Evolutionary conservation across 2,888 invertebrate genomes (phyloP).

Genomic region (Platycheirus rosarum): DNA sequence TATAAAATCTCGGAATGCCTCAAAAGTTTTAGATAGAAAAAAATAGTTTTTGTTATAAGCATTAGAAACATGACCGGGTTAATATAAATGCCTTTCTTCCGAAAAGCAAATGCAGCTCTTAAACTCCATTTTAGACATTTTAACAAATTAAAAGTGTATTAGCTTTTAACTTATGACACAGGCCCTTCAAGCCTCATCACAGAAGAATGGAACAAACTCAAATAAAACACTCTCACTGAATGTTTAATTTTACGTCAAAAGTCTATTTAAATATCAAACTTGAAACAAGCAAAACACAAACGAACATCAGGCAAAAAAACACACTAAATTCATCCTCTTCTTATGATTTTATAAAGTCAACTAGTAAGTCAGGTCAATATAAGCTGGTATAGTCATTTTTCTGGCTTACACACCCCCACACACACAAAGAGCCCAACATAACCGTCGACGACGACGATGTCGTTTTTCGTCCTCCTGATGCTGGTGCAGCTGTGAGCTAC

Average conservation of each 20-base stretch:
- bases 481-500: too few species aligned
- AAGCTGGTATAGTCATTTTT: conserved; percentile 45
- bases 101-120: too few species aligned
- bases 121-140: too few species aligned
- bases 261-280: conserved; percentile 7
- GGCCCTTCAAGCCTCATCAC: neutral
- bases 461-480: neutral
- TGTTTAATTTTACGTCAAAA: conserved; percentile 2
- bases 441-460: too few species aligned
- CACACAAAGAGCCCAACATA: neutral
- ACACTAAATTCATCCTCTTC: conserved; percentile 10
- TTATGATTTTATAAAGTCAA: conserved; percentile 55
- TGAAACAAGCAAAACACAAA: neutral
- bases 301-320: neutral
- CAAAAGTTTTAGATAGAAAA: too few species aligned
- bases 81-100: too few species aligned
- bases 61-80: too few species aligned
- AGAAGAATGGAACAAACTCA: neutral
- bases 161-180: too few species aligned
- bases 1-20: too few species aligned
- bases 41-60: too few species aligned
- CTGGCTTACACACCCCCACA: too few species aligned
- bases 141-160: too few species aligned
- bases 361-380: conserved; percentile 60
- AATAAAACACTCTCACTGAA: neutral